Conservation (phyloP, 2,113 vertebrate genomes). For the Chlamydotis undulata region DNA sequence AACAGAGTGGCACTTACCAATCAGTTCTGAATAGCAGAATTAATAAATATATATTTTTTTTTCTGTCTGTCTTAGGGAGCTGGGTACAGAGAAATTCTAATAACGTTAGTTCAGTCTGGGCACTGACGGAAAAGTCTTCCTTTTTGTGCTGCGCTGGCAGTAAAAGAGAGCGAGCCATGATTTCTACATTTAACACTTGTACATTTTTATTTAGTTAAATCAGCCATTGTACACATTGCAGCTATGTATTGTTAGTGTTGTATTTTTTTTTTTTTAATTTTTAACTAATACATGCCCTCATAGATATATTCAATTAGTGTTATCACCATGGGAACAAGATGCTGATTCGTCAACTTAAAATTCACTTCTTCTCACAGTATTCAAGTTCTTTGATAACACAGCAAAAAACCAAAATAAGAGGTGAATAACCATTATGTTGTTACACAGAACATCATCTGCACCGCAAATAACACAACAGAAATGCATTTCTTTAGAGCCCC, state of each 20-base stretch:
- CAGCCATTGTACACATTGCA: slow-evolving; percentile 94
- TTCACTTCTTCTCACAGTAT: slow-evolving; percentile 90
- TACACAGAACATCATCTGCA: slow-evolving; percentile 86
- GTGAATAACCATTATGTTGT: slow-evolving; percentile 80
- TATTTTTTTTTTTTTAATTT: slow-evolving; percentile 81
- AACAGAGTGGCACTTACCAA: background rate
- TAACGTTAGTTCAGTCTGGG: rapidly evolving
- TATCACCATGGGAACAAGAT: slow-evolving; percentile 95
- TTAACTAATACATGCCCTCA: slow-evolving; percentile 95
- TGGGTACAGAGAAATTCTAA: background rate
- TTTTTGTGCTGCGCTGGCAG: background rate
- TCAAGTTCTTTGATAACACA: slow-evolving; percentile 88
- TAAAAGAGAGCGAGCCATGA: background rate
- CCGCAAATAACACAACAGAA: slow-evolving; percentile 85
- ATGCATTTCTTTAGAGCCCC: slow-evolving; percentile 75
- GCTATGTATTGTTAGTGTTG: slow-evolving; percentile 90
- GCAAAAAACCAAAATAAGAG: slow-evolving; percentile 80
- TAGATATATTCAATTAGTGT: slow-evolving; percentile 93
- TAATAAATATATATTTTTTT: no score
- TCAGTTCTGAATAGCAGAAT: background rate
- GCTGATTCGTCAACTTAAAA: slow-evolving; percentile 90
- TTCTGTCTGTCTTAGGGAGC: no score
- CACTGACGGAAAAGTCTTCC: background rate
- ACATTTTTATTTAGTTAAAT: slow-evolving; percentile 95
- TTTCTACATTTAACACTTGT: slow-evolving; percentile 86